These are phyloP conservation scores for Trissolcus basalis DNA, from an alignment of 1,140 invertebrate genomes.

Conservation along the genomic window DNA sequence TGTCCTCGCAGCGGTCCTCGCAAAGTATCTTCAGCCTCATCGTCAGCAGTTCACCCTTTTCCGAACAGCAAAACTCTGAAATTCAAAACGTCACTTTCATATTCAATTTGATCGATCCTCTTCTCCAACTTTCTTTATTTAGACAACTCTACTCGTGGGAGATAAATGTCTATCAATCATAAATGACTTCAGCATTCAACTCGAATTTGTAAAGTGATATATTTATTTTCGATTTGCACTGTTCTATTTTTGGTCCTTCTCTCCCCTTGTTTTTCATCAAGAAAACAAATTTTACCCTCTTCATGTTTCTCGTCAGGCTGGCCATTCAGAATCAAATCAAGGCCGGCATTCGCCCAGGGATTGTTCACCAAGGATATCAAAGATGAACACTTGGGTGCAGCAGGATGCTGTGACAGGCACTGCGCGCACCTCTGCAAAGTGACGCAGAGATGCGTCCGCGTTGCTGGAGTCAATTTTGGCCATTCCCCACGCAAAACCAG, in stretches of 20 bases:
- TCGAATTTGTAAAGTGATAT: too few species aligned
- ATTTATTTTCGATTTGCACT: too few species aligned
- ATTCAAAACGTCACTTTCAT: conserved; percentile 21
- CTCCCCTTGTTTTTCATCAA: conserved; percentile 1
- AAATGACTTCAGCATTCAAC: too few species aligned
- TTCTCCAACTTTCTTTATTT: too few species aligned
- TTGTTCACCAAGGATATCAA: conserved; percentile 75
- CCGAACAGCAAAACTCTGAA: conserved; percentile 75
- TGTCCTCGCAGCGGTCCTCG: conserved; percentile 77
- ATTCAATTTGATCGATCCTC: not conserved
- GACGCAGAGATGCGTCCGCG: conserved; percentile 76
- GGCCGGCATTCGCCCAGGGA: conserved; percentile 75
- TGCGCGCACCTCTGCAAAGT: conserved; percentile 75
- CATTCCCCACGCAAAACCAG: conserved; percentile 78
- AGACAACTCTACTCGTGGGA: too few species aligned
- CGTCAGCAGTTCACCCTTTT: conserved; percentile 76
- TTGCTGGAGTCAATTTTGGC: conserved; percentile 75
- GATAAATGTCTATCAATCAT: too few species aligned
- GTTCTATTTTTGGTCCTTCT: too few species aligned
- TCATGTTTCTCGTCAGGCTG: conserved; percentile 73
- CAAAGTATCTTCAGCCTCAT: conserved; percentile 77
- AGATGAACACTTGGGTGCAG: conserved; percentile 71
- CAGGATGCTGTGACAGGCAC: conserved; percentile 70
- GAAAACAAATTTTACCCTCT: conserved; percentile 56
- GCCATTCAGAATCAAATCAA: conserved; percentile 74